phyloP scores from a whole-genome alignment of 2,797 vertebrate genomes.

The Enoplosus armatus region DNA sequence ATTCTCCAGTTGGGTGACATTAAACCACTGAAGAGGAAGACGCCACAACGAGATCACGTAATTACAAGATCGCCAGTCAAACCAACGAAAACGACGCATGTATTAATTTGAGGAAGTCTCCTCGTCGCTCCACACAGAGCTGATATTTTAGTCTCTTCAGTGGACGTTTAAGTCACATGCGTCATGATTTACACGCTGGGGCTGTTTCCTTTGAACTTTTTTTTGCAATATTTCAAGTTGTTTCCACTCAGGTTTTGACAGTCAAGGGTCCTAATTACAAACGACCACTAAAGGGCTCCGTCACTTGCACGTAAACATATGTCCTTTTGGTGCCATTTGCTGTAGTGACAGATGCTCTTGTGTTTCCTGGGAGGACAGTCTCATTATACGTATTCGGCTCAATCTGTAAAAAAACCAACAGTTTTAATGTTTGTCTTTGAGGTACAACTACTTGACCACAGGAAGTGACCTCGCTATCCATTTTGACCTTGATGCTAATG shows the following conservation, averaged over 20 bases:
- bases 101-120: no score
- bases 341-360: not conserved
- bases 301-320: not conserved
- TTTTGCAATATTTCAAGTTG: no score
- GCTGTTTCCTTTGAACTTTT: not conserved
- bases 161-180: not conserved
- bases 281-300: not conserved
- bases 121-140: no score
- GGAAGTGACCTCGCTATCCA: constrained; percentile 30
- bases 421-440: not conserved
- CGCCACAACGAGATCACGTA: no score
- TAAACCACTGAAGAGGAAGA: not conserved
- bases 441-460: not conserved
- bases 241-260: no score
- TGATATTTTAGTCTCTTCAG: not conserved
- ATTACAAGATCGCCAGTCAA: no score
- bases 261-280: not conserved
- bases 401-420: not conserved
- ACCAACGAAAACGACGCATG: no score
- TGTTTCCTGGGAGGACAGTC: not conserved
- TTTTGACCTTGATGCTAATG: constrained; percentile 67
- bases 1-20: not conserved
- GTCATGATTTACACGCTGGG: not conserved
- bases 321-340: not conserved
- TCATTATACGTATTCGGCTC: not conserved